phyloP scores from a whole-genome alignment of 2,113 vertebrate species.

The Sebastes fasciatus region DNA sequence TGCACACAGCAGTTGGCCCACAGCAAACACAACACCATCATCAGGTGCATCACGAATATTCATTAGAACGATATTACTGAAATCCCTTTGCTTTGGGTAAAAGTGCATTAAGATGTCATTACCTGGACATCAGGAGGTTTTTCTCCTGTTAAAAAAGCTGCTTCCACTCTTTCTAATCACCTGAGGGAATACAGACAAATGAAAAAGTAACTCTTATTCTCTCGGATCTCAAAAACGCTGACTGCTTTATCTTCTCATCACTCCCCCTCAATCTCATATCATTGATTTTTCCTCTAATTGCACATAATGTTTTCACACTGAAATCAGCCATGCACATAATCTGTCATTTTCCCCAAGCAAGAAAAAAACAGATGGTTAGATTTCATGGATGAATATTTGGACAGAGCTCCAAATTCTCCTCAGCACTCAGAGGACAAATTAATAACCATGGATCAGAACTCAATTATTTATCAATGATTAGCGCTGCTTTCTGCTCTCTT shows the following conservation, averaged over 20 bases:
- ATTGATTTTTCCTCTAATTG: conserved; percentile 21
- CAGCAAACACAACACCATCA: background rate
- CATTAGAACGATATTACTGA: background rate
- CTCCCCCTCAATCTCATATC: background rate
- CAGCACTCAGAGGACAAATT: background rate
- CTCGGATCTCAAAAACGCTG: no score
- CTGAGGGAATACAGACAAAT: no score
- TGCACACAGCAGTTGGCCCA: background rate
- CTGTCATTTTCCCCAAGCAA: background rate
- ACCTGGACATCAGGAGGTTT: no score
- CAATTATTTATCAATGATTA: conserved; percentile 19
- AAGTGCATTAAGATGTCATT: no score
- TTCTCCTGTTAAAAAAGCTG: no score
- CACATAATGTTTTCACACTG: background rate
- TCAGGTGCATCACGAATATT: conserved; percentile 22
- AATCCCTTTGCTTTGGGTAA: no score
- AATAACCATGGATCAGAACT: conserved; percentile 1
- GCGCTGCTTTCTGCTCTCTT: background rate
- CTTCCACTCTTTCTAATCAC: no score
- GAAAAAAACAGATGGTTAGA: background rate
- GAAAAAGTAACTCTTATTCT: no score
- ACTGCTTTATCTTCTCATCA: no score
- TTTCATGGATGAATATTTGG: conserved; percentile 4
- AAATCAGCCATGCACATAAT: conserved; percentile 21
- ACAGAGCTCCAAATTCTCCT: background rate